A percentile compares a stretch with the other conserved stretches of the same genome.
Evolutionary conservation across 2,113 vertebrate species (phyloP).

Genomic region (Patagioenas fasciata): DNA sequence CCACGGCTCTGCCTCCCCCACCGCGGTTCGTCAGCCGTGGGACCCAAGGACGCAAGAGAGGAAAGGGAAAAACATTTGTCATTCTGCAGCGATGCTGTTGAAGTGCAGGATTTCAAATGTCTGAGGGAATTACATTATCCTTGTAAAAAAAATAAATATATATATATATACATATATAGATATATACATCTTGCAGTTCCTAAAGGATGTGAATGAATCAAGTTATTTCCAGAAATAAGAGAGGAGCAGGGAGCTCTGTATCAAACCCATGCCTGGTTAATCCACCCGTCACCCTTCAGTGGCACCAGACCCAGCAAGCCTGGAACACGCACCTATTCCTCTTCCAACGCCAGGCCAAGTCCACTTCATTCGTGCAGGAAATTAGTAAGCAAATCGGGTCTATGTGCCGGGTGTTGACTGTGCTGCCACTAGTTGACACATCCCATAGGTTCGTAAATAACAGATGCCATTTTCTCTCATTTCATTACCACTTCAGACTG

Average conservation of each 20-base stretch:
- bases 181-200: neutral
- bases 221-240: neutral
- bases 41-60: neutral
- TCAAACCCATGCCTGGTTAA: accelerated
- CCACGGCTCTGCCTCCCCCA: neutral
- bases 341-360: accelerated
- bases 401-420: accelerated
- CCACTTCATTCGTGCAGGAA: accelerated
- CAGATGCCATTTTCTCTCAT: neutral
- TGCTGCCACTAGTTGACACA: neutral
- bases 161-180: too few relatives aligned
- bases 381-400: accelerated
- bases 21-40: accelerated
- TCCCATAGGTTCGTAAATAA: accelerated
- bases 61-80: neutral
- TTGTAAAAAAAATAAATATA: neutral
- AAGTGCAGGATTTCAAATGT: neutral
- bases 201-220: neutral
- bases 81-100: neutral
- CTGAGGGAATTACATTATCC: neutral
- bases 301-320: neutral
- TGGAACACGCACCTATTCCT: accelerated
- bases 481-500: neutral
- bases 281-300: accelerated
- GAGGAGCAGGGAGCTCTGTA: neutral